phyloP scores from a whole-genome alignment of 2,797 vertebrate genomes.

The Vultur gryphus region DNA sequence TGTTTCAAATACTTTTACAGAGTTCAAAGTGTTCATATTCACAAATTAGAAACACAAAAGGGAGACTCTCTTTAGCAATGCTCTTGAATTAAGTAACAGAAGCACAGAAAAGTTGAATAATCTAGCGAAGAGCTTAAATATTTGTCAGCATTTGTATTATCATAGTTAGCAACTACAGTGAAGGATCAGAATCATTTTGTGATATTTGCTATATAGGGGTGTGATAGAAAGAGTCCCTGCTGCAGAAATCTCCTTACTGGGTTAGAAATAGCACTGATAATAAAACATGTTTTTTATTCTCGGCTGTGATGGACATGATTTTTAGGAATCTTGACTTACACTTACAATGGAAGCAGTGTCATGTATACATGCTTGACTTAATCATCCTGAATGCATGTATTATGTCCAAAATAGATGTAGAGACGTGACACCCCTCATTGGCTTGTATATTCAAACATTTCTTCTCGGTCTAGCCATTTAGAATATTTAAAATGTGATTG shows the following conservation, averaged over 20 bases:
- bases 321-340: background rate
- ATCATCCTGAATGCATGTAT: background rate
- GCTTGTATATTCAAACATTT: background rate
- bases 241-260: background rate
- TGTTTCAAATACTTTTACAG: background rate
- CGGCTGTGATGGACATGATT: background rate
- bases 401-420: background rate
- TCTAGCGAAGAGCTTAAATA: background rate
- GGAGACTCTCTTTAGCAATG: background rate
- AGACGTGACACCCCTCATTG: fast-evolving
- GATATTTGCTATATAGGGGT: background rate
- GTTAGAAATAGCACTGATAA: background rate
- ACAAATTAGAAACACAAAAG: background rate
- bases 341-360: background rate
- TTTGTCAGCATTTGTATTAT: background rate
- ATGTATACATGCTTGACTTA: background rate
- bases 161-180: background rate
- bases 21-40: background rate
- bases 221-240: background rate
- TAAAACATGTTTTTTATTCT: background rate
- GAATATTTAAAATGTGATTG: background rate
- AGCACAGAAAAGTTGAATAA: background rate
- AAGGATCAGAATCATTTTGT: background rate
- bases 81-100: background rate
- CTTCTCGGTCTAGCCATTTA: background rate